Evolutionary conservation across 2,888 invertebrate genomes (phyloP), one percentile per base, ranked within the genome.

Genomic region (Luperina testacea): DNA sequence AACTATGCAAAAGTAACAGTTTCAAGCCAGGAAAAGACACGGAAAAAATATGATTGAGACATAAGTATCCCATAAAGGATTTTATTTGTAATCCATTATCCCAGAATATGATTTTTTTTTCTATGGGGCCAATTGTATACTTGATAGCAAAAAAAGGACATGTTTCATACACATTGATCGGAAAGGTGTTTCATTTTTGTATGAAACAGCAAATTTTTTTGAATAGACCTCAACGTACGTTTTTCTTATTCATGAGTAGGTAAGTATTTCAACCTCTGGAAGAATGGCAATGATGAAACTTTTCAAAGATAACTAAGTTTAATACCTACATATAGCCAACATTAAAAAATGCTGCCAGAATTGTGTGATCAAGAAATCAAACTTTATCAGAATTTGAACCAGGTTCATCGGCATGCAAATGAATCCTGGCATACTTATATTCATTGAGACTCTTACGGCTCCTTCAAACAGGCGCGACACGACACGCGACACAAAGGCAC

Each of bases 61-160:
- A 9, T 15, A 38, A 38, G 6, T 38, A 27, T 2, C 9, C 20
- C 17, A 38, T 15, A 48, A 4, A 48, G 13, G 8, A 0, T 13
- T 8, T 6, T n/a, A 48, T 77, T 77, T 24, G 11, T 27, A 13
- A 80, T 27, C 1, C 0, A 38, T n/a, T 24, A 3, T 32, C 7
- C 13, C 13, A 13, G 20, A 74, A 38, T 13, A 51, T 71, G 15
- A 32, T 0, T 0, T 3, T 11, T 73, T 68, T 17, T 13, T 5
- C 0, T 20, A 4, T 1, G 1, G 2, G 15, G 1, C 2, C 5
- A 57, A 32, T 2, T 3, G 6, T 17, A 6, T n/a, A 32, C 38
- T 7, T 38, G 0, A 45, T 32, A 59, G 8, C 3, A 76, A 38
- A 59, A 27, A 77, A 15, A 9, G 11, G 48, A 48, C 48, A 13